These are phyloP conservation scores for Hirtodrosophila histrioides DNA, from an alignment of 2,888 invertebrate species.

Conservation along the genomic window DNA sequence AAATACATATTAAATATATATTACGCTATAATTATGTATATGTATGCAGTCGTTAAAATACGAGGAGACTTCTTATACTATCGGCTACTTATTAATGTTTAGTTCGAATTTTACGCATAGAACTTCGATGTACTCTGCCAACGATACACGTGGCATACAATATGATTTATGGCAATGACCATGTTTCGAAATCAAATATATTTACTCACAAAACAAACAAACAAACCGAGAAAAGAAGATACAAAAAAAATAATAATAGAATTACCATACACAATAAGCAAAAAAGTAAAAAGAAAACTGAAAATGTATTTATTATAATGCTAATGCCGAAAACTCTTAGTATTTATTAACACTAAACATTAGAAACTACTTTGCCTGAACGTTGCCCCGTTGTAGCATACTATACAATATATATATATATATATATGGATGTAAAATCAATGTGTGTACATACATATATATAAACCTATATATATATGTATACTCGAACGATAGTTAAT, in stretches of 20 bases:
- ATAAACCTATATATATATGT: conserved; percentile 11
- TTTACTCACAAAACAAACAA: too few species aligned
- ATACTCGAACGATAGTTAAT: neutral
- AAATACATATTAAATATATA: conserved; percentile 3
- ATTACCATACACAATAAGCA: too few species aligned
- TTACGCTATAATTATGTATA: neutral
- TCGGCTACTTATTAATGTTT: too few species aligned
- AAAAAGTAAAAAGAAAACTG: conserved; percentile 46
- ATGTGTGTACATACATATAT: conserved; percentile 10
- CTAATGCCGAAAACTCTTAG: conserved; percentile 59
- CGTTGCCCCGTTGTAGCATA: conserved; percentile 31
- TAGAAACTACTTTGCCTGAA: conserved; percentile 36
- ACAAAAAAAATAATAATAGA: too few species aligned
- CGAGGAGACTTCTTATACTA: too few species aligned
- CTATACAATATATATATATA: conserved; percentile 19
- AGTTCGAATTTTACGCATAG: too few species aligned
- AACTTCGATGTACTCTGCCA: too few species aligned
- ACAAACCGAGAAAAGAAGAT: too few species aligned
- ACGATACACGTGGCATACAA: too few species aligned
- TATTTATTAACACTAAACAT: conserved; percentile 54
- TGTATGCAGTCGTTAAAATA: too few species aligned
- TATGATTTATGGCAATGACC: too few species aligned
- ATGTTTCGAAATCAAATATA: too few species aligned
- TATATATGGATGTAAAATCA: conserved; percentile 3
- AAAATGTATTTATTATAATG: conserved; percentile 63